Percentiles rank a stretch among this genome's conserved stretches.
Conservation (phyloP, 2,797 vertebrate genomes). For the Rallus crepitans region DNA sequence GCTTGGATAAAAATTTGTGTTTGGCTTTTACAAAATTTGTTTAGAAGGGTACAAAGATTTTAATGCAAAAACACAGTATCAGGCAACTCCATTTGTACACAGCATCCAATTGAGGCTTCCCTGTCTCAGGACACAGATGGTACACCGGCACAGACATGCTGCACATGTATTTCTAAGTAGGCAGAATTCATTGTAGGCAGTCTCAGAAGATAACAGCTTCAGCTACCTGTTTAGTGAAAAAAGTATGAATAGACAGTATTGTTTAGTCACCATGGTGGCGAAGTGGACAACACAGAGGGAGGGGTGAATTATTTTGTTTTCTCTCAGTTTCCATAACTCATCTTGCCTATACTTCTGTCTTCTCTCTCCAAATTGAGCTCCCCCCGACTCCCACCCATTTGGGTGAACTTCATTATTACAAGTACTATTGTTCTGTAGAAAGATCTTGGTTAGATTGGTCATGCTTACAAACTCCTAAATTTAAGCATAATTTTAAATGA, state of each 20-base stretch:
- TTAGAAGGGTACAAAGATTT: background rate
- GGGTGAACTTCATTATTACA: background rate
- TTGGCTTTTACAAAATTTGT: background rate
- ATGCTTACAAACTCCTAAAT: background rate
- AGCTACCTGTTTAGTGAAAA: background rate
- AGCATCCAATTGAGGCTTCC: background rate
- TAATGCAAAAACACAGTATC: background rate
- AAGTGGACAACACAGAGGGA: background rate
- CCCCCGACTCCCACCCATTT: background rate
- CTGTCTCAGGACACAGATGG: background rate
- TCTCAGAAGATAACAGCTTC: background rate
- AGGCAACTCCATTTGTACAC: background rate
- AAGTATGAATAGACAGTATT: background rate
- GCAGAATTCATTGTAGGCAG: background rate
- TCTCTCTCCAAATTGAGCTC: background rate
- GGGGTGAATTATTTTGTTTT: background rate
- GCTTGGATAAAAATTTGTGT: background rate
- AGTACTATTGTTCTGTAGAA: background rate
- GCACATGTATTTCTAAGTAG: background rate
- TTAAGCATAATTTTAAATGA: background rate
- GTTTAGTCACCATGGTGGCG: background rate
- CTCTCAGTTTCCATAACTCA: background rate
- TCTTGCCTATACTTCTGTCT: background rate
- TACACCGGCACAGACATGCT: background rate
- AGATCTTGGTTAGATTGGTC: background rate